Percentiles rank a stretch among this genome's conserved stretches.
These are phyloP conservation scores for Pogonomyrmex barbatus DNA, from an alignment of 1,140 invertebrate genomes.

Conservation along the genomic window DNA sequence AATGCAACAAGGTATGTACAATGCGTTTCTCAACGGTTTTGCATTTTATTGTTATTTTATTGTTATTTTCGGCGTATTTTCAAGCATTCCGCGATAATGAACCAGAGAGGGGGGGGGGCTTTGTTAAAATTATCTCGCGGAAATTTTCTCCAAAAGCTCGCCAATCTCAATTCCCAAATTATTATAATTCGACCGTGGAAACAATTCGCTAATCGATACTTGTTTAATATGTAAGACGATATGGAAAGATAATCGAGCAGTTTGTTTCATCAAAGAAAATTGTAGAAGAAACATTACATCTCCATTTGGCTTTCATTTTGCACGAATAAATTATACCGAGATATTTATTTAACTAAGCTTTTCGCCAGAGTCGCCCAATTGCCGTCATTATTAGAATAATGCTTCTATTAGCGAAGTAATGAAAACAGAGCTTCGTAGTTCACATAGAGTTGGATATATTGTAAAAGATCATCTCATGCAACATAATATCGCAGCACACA, in stretches of 20 bases:
- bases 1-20: constrained; percentile 79
- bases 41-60: constrained; percentile 48
- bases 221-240: constrained; percentile 28
- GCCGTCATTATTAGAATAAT: neutral
- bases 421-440: constrained; percentile 33
- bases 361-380: constrained; percentile 27
- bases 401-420: constrained; percentile 25
- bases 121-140: constrained; percentile 12
- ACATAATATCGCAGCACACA: constrained; percentile 29
- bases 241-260: constrained; percentile 47
- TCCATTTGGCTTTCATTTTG: neutral
- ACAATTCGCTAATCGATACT: neutral
- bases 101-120: neutral
- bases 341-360: constrained; percentile 20
- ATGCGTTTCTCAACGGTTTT: constrained; percentile 70
- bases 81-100: constrained; percentile 49
- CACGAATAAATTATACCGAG: constrained; percentile 11
- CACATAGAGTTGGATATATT: neutral
- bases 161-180: constrained; percentile 46
- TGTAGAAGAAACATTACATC: constrained; percentile 2
- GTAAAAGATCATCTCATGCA: constrained; percentile 42
- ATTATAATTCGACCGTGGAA: constrained; percentile 1
- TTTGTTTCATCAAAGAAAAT: constrained; percentile 39
- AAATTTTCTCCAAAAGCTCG: constrained; percentile 1
- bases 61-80: constrained; percentile 35